Evolutionary conservation across 1,140 invertebrate genomes (phyloP), one percentile per base, ranked within the genome.

Genomic region (Drosophila repletoides): DNA sequence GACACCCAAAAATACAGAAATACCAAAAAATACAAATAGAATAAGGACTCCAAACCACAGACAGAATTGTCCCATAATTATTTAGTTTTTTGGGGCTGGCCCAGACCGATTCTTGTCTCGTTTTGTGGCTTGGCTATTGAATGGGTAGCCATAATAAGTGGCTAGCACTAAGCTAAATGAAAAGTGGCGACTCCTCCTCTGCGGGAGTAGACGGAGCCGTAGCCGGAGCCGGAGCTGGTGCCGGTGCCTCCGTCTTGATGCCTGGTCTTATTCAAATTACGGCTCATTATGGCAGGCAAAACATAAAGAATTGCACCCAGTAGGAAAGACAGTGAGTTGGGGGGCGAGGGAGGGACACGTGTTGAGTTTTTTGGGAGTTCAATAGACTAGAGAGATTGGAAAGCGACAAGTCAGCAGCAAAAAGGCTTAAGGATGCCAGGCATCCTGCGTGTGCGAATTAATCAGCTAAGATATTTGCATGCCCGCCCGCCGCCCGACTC

Each of bases 401-500:
- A 86, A 86, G 81, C 67, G 59, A 80, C 72, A 36, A 86, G 75
- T 86, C 80, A 86, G 80, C 80, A 86, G 59, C 34, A 80, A 72
- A 86, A 86, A 86, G 80, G 80, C 80, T 86, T 86, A 86, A 66
- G 60, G 61, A 77, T 56, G 72, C 63, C 26, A 38, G 63, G 80
- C 68, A 79, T 80, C 71, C 80, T 66, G 80, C 75, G 80, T 84
- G 80, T 80, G 80, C 81, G 48, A 86, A 86, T 86, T 86, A 86
- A 86, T 86, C 80, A 86, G 79, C 67, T 65, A 28, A 80, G 71
- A 75, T 86, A 84, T 84, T 84, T 84, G 79, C 79, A 86, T 86
- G 73, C 36, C 49, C 22, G 38, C 29, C 10, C 10, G 6, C 5
- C 45, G 5, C 3, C 15, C 5, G 14, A 7, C 33, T 26, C 17